Evolutionary conservation across 1,140 invertebrate species (phyloP), one percentile per base, ranked within the genome.

Genomic region (Saccostrea echinata): DNA sequence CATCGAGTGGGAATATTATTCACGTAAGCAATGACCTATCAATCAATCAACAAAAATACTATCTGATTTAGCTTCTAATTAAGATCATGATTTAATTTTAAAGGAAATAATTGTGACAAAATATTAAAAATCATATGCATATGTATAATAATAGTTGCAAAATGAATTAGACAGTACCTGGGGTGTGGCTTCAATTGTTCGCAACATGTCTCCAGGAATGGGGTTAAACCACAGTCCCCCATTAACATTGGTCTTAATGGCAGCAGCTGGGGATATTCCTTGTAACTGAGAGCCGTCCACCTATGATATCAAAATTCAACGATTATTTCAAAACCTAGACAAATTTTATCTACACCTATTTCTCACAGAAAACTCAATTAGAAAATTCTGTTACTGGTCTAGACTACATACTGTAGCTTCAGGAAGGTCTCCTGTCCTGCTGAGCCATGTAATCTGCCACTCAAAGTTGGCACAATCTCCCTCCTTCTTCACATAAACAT

Each of bases 171-270:
- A 30, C 55, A n/a, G 18, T 85, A 93, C 93, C 91, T 94, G 92
- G n/a, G 93, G 91, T 82, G 86, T 90, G 27, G 33, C 12, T 71
- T 94, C 90, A 3, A 87, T 24, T n/a, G 92, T 92, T 83, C 91
- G 83, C 12, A 94, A 80, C 87, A 93, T 90, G 87, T 93, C 92
- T n/a, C 92, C 94, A n/a, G 88, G 87, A 16, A 94, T 92, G n/a
- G 92, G 91, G 57, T 91, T 86, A 30, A 86, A 89, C 85, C 82
- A 82, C 27, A 89, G 27, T 24, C 86, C 86, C 21, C 86, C 86
- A 82, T 87, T 33, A 1, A 55, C 18, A 52, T 83, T 55, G 27
- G 86, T 89, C 24, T 27, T 71, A 9, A 89, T 86, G 55, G 27
- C 68, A 16, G 71, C 57, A 3, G 52, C 16, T 6, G 61, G 84